Evolutionary conservation across 2,888 invertebrate genomes (phyloP).

Genomic region (Lomographa bimaculata): DNA sequence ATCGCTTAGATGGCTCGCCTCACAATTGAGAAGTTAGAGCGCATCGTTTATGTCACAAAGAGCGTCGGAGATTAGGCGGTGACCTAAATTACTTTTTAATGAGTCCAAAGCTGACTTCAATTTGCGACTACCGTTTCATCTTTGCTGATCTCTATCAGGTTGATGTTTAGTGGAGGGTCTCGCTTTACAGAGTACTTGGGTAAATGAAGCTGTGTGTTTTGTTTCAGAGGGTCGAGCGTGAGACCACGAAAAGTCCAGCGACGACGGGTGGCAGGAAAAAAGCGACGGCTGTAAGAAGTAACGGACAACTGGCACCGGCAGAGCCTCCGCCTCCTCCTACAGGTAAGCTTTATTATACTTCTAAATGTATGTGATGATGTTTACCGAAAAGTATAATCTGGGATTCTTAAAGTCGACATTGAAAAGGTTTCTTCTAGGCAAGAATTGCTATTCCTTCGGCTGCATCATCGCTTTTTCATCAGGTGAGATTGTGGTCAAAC

Average conservation of each 20-base stretch:
- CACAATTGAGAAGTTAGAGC: constrained; percentile 32
- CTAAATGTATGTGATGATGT: no score
- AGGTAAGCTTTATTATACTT: no score
- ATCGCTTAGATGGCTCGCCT: constrained; percentile 30
- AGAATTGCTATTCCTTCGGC: no score
- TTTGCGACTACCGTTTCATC: constrained; percentile 37
- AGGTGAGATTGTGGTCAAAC: no score
- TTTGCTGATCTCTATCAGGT: constrained; percentile 26
- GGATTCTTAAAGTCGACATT: no score
- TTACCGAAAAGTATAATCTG: no score
- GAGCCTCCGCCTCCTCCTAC: constrained; percentile 63
- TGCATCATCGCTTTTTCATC: no score
- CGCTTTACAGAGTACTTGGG: not conserved
- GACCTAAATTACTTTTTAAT: constrained; percentile 65
- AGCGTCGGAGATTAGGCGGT: constrained; percentile 47
- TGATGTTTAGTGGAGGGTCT: constrained; percentile 7
- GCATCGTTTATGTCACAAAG: constrained; percentile 30
- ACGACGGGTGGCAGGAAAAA: constrained; percentile 74
- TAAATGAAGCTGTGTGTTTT: constrained; percentile 21
- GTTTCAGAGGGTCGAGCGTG: constrained; percentile 73
- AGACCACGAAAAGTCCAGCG: constrained; percentile 73
- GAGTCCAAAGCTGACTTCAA: constrained; percentile 46
- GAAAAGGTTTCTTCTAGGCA: no score
- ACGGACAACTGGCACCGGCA: constrained; percentile 65
- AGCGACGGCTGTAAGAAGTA: constrained; percentile 62